Evolutionary conservation across 2,113 vertebrate genomes (phyloP).

Genomic region (Vulpes lagopus): DNA sequence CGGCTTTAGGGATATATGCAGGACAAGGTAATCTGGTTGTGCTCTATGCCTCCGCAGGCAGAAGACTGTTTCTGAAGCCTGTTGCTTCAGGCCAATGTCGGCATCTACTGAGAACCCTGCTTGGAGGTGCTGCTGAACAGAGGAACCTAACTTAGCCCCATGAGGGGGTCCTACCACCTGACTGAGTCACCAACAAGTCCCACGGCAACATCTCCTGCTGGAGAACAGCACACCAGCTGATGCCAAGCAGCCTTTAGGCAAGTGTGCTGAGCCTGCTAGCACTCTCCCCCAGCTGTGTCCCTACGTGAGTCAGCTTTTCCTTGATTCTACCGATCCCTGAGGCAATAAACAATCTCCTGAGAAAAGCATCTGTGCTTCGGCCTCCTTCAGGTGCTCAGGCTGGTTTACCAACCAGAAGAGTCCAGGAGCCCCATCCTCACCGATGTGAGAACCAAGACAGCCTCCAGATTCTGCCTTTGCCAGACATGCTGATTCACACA

Average conservation of each 20-base stretch:
- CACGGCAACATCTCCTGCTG: background rate
- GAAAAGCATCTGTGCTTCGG: background rate
- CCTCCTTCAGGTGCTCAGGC: background rate
- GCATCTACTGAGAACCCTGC: background rate
- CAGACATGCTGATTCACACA: background rate
- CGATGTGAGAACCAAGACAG: background rate
- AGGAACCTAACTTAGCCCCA: background rate
- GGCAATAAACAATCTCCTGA: background rate
- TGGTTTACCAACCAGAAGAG: background rate
- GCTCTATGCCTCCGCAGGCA: background rate
- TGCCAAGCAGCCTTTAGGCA: background rate
- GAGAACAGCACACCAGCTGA: background rate
- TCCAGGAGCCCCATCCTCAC: background rate
- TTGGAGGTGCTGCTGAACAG: background rate
- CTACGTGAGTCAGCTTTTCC: background rate
- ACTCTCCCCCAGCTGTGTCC: background rate
- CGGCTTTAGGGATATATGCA: background rate
- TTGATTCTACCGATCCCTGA: background rate
- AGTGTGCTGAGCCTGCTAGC: background rate
- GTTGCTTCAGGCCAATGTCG: background rate
- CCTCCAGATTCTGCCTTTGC: background rate
- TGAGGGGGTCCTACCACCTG: background rate
- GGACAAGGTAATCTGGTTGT: fast-evolving
- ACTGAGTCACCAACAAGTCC: background rate
- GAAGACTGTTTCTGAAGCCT: background rate